A percentile compares a stretch with the other conserved stretches of the same genome.
These are phyloP conservation scores for Mesitornis unicolor DNA, from an alignment of 2,113 vertebrate genomes.

Conservation along the genomic window DNA sequence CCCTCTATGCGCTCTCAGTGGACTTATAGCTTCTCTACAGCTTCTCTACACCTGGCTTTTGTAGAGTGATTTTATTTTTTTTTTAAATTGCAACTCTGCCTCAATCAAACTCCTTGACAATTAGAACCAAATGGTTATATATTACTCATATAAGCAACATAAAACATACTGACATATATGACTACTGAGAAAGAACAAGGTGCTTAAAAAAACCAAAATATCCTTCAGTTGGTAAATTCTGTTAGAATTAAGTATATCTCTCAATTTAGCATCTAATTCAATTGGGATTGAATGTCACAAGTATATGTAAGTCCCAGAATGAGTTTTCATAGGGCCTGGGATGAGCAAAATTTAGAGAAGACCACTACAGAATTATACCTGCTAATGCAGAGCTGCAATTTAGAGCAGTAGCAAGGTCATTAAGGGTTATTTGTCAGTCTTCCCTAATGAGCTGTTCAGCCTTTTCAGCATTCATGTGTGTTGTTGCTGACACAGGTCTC, in stretches of 20 bases:
- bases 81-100: background rate
- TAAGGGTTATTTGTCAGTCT: constrained; percentile 41
- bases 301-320: background rate
- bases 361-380: background rate
- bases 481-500: constrained; percentile 62
- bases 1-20: background rate
- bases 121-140: background rate
- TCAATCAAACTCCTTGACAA: background rate
- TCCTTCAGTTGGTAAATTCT: background rate
- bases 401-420: constrained; percentile 45
- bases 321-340: background rate
- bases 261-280: background rate
- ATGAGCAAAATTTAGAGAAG: background rate
- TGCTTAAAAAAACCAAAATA: background rate
- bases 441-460: constrained; percentile 54
- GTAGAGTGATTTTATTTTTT: background rate
- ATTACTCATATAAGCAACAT: background rate
- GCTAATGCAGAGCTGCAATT: constrained; percentile 27
- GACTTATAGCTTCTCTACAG: background rate
- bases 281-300: background rate
- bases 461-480: constrained; percentile 60
- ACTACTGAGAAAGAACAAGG: background rate
- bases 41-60: background rate
- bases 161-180: background rate
- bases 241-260: background rate